Evolutionary conservation across 2,888 invertebrate genomes (phyloP), one percentile per base, ranked within the genome.

Genomic region (Ormia ochracea): DNA sequence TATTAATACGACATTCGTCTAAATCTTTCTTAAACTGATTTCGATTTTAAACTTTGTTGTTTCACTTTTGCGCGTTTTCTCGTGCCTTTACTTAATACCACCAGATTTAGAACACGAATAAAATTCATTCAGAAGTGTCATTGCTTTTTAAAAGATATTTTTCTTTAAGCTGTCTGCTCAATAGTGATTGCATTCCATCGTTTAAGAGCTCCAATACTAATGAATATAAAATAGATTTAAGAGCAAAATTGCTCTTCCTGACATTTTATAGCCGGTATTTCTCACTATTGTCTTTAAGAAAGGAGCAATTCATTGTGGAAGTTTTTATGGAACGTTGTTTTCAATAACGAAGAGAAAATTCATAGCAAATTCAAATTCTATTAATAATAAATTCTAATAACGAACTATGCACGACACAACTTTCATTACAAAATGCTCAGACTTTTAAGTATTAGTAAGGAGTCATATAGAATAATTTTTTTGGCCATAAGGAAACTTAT

Each of bases 71-170:
- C 23, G 36, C 36, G 36, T 75, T 41, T 75, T 76, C 66, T 76
- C 76, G 73, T 80, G n/a, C 80, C 63, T 50, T 43, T 76, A 80
- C 76, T 72, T 43, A 58, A 76, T 72, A 50, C 54, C 72, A 80
- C 72, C 72, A 76, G 72, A 76, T 66, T 72, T 68, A 36, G 61
- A 68, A 76, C 56, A 80, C 72, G 72, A 80, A 80, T 80, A 76
- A 80, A 72, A 38, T 76, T 66, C 54, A 63, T 76, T 80, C 50
- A 63, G 43, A 48, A 80, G 36, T 63, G 38, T 68, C 43, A 68
- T 72, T 54, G 75, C 68, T 68, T 80, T 72, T 76, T 72, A 80
- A 76, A 66, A 75, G 72, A 76, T 72, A 54, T 72, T 68, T 41
- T 48, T 23, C 4, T 50, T n/a, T n/a, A n/a, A n/a, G n/a, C n/a